phyloP scores from a whole-genome alignment of 2,113 vertebrate species.

The Hepsetus odoe region DNA sequence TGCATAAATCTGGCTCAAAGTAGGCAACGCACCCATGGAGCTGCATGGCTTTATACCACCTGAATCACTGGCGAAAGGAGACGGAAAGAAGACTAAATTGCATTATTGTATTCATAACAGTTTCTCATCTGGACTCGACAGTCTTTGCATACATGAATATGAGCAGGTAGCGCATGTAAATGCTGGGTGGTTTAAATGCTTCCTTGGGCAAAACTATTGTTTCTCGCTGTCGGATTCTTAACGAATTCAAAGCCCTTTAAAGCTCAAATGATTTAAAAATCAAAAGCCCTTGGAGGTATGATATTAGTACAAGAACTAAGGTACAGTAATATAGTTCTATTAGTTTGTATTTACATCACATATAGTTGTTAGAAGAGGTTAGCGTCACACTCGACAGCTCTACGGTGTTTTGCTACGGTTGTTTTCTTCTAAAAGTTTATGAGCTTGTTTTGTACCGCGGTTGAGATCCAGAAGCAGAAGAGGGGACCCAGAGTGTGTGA shows the following conservation, averaged over 20 bases:
- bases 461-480: background rate
- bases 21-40: background rate
- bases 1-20: slow-evolving; percentile 6
- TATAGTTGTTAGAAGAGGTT: slow-evolving; percentile 17
- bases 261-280: slow-evolving; percentile 37
- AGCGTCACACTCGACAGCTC: slow-evolving; percentile 1
- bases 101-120: slow-evolving; percentile 29
- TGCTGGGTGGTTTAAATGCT: slow-evolving; percentile 20
- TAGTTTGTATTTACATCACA: slow-evolving; percentile 42
- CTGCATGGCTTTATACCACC: slow-evolving; percentile 37
- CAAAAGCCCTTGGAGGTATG: slow-evolving; percentile 57
- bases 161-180: slow-evolving; percentile 17
- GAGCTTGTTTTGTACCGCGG: background rate
- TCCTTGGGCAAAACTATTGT: slow-evolving; percentile 43
- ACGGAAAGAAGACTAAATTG: slow-evolving; percentile 22
- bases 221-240: slow-evolving; percentile 28
- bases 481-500: background rate
- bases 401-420: background rate
- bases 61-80: slow-evolving; percentile 21
- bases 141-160: slow-evolving; percentile 38
- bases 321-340: slow-evolving; percentile 34
- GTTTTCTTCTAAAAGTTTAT: background rate
- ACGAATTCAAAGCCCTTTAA: slow-evolving; percentile 57
- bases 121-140: slow-evolving; percentile 21
- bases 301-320: slow-evolving; percentile 49